Conservation (phyloP, 37 sponge, comb jelly and placozoan genomes). For the Tethya wilhelma region DNA sequence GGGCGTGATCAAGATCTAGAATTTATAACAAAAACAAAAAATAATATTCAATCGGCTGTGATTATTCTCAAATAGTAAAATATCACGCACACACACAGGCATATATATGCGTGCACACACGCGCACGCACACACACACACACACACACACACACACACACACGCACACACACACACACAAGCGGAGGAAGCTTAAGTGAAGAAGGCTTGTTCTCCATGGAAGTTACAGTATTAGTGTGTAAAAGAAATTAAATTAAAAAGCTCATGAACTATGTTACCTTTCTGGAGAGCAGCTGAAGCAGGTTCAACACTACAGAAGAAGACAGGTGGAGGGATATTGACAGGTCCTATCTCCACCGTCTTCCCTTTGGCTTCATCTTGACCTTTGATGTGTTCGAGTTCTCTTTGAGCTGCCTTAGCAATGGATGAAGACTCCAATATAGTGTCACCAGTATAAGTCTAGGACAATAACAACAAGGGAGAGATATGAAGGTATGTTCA, state of each 20-base stretch:
- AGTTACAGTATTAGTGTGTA: background rate
- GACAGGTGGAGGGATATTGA: constrained; percentile 81
- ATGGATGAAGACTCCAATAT: constrained; percentile 54
- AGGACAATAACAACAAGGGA: no score
- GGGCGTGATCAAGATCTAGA: constrained; percentile 85
- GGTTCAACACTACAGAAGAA: constrained; percentile 96
- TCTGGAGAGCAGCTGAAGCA: constrained; percentile 73
- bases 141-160: no score
- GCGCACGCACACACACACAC: no score
- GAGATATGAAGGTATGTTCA: background rate
- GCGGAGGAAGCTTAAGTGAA: background rate
- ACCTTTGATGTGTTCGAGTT: background rate
- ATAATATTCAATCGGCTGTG: constrained; percentile 2
- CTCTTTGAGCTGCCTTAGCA: constrained; percentile 17
- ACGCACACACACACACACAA: no score
- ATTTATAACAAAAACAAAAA: background rate
- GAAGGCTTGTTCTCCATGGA: background rate
- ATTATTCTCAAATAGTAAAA: background rate
- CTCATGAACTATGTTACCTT: constrained; percentile 39
- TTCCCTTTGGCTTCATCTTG: background rate
- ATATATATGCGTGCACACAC: no score
- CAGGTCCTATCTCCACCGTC: background rate
- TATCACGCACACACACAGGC: no score
- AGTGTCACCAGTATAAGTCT: constrained; percentile 83
- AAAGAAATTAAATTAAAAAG: background rate